Percentiles rank a stretch among this genome's conserved stretches.
These are phyloP conservation scores for Dufourea novaeangliae DNA, from an alignment of 1,140 invertebrate genomes.

Conservation along the genomic window DNA sequence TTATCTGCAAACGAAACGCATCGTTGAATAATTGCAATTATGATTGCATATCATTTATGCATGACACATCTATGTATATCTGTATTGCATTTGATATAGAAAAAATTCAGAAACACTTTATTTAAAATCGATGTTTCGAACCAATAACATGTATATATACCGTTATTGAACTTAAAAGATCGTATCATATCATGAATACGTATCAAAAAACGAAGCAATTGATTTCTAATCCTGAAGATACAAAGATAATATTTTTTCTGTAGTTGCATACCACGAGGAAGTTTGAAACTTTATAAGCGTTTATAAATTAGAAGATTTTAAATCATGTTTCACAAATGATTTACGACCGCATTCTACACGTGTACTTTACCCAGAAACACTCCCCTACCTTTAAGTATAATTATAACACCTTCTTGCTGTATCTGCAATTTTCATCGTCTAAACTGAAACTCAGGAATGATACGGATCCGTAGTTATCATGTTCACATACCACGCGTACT, in stretches of 20 bases:
- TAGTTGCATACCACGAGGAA: neutral
- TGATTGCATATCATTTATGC: neutral
- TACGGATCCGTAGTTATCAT: constrained; percentile 7
- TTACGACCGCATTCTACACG: neutral
- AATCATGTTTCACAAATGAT: neutral
- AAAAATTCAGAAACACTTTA: neutral
- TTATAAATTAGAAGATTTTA: neutral
- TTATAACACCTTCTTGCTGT: neutral
- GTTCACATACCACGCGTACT: neutral
- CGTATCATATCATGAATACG: neutral
- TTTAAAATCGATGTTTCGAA: neutral
- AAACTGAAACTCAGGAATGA: constrained; percentile 5
- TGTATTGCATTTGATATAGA: neutral
- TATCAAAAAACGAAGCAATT: neutral
- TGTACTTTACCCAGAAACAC: constrained; percentile 4
- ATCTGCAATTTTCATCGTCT: constrained; percentile 13
- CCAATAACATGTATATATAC: neutral
- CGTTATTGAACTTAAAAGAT: neutral
- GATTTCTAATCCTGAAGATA: too few relatives aligned
- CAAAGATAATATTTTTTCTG: neutral
- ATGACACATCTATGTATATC: neutral
- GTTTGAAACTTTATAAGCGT: neutral
- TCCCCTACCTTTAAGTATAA: neutral
- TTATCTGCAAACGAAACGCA: constrained; percentile 7
- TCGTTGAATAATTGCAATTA: neutral